Percentiles rank a stretch among this genome's conserved stretches.
These are phyloP conservation scores for Exephanes ischioxanthus DNA, from an alignment of 2,888 invertebrate genomes.

Conservation along the genomic window DNA sequence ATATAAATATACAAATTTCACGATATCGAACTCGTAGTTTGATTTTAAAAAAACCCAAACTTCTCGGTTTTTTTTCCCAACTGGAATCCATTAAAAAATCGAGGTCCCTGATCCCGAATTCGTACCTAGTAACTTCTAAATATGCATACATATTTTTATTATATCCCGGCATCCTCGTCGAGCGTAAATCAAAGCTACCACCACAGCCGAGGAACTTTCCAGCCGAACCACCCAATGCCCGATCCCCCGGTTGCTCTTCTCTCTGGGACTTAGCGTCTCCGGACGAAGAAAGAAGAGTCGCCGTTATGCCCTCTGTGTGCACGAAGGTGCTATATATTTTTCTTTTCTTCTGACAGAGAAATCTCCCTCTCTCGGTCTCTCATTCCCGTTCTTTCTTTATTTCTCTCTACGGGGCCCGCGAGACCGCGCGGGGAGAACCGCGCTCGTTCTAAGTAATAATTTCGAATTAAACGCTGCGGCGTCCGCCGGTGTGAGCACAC, in stretches of 20 bases:
- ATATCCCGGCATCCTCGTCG: conserved; percentile 43
- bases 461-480: conserved; percentile 81
- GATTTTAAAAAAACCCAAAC: neutral
- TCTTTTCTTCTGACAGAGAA: neutral
- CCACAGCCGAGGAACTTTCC: conserved; percentile 14
- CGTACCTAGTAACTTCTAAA: neutral
- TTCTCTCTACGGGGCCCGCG: conserved; percentile 16
- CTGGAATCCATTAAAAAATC: neutral
- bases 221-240: conserved; percentile 3
- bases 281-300: conserved; percentile 7
- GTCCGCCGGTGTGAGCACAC: conserved; percentile 44
- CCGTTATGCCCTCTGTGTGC: neutral
- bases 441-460: conserved; percentile 80
- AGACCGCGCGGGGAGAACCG: conserved; percentile 45
- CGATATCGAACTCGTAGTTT: neutral
- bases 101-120: neutral
- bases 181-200: conserved; percentile 77
- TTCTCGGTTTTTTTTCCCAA: neutral
- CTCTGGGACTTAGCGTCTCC: conserved; percentile 3
- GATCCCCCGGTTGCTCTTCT: conserved; percentile 5
- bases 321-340: neutral
- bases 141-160: conserved; percentile 9
- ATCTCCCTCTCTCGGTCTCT: conserved; percentile 2
- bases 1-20: neutral
- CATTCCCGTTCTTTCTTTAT: conserved; percentile 37